A percentile compares a stretch with the other conserved stretches of the same genome.
phyloP scores from a whole-genome alignment of 2,113 vertebrate genomes.

The Solea senegalensis region DNA sequence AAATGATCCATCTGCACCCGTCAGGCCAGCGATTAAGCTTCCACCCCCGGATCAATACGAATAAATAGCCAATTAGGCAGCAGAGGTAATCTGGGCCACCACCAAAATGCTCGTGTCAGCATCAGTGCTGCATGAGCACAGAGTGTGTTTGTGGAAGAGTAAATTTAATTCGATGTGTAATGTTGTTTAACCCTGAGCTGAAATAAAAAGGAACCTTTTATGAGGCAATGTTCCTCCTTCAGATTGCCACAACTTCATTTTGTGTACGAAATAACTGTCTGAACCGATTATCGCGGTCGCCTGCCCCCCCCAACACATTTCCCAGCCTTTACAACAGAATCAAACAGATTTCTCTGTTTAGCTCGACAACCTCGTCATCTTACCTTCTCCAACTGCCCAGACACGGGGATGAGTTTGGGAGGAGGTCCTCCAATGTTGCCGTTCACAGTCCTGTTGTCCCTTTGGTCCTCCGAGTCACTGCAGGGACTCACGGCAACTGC shows the following conservation, averaged over 20 bases:
- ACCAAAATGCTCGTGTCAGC: slow-evolving; percentile 5
- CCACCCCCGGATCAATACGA: slow-evolving; percentile 50
- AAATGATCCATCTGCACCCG: slow-evolving; percentile 55
- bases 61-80: slow-evolving; percentile 69
- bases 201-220: slow-evolving; percentile 26
- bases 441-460: slow-evolving; percentile 81
- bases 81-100: slow-evolving; percentile 32
- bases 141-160: neutral
- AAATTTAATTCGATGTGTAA: slow-evolving; percentile 15
- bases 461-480: slow-evolving; percentile 88
- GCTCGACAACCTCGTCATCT: slow-evolving; percentile 1
- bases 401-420: slow-evolving; percentile 93
- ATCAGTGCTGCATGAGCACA: neutral
- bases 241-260: no score
- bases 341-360: neutral
- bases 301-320: no score
- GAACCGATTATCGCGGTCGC: no score
- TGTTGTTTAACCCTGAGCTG: slow-evolving; percentile 7
- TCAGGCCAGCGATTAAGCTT: slow-evolving; percentile 54
- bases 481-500: slow-evolving; percentile 83
- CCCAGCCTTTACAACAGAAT: no score
- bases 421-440: slow-evolving; percentile 91
- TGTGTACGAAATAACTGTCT: no score
- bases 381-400: slow-evolving; percentile 95
- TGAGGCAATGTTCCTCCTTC: neutral